Percentiles rank a stretch among this genome's conserved stretches.
Evolutionary conservation across 2,888 invertebrate genomes (phyloP).

Genomic region (Nymphalis urticae): DNA sequence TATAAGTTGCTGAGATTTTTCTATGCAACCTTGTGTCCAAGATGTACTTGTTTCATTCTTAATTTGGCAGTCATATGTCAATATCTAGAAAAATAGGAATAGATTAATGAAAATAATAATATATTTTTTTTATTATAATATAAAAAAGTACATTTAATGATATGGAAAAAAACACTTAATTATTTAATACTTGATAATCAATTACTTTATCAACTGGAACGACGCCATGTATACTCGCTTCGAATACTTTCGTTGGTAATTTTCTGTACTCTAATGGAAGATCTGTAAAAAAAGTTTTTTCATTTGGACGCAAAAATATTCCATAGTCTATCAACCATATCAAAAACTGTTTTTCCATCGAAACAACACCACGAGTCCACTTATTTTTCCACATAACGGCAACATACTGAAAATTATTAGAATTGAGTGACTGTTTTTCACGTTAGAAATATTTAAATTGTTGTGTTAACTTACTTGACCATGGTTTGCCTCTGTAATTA

Average conservation of each 20-base stretch:
- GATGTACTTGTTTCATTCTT: constrained; percentile 41
- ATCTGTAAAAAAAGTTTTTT: constrained; percentile 48
- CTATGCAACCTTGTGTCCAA: constrained; percentile 53
- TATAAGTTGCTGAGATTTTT: constrained; percentile 48
- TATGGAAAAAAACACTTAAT: neutral
- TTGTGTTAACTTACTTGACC: constrained; percentile 51
- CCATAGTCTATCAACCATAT: constrained; percentile 64
- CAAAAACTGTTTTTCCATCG: constrained; percentile 50
- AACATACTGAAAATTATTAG: constrained; percentile 52
- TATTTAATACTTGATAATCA: neutral
- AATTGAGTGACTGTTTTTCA: neutral
- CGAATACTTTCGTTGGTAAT: constrained; percentile 59
- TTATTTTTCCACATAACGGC: constrained; percentile 56
- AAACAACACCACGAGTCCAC: constrained; percentile 58
- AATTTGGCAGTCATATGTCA: constrained; percentile 50
- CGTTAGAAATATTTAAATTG: neutral
- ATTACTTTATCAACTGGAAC: constrained; percentile 56
- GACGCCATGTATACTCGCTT: constrained; percentile 63
- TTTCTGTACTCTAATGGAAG: constrained; percentile 52
- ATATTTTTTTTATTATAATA: neutral
- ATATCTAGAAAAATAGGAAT: constrained; percentile 17
- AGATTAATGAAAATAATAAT: neutral
- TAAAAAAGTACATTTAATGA: neutral
- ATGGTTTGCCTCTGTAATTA: constrained; percentile 45
- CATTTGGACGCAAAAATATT: constrained; percentile 49